Evolutionary conservation across 2,113 vertebrate species (phyloP), one percentile per base, ranked within the genome.

Genomic region (Paracanthobrama guichenoti): DNA sequence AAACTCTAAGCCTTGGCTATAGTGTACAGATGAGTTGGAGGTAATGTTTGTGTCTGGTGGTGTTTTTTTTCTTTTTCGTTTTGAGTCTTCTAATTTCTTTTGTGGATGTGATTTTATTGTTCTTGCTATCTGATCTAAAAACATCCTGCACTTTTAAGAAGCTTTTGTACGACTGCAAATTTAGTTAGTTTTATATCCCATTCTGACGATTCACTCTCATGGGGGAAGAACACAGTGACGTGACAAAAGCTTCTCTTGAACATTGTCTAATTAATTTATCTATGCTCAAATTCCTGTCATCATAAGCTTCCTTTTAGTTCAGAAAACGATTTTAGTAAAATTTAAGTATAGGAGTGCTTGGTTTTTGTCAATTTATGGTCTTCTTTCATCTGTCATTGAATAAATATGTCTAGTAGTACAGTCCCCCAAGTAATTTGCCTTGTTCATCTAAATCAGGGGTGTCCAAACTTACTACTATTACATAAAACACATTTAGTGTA

Each of bases 1-100:
- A 91, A 92, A 89, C 89, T 90, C 88, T 85, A 76, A 89, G 86
- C 86, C 87, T 89, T 90, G 86, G 88, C 88, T 93, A 83, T 86
- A 90, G 88, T 88, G 79, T 18, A 78, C 48, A 82, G 28, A 60
- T 53, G 64, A 87, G 44, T 28, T 69, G 62, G 24, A 59, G 62
- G 80, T 60, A 76, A 46, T 59, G 3, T 59, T 16, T 85, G 12
- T 86, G 24, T 74, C 66, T 76, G 31, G 8, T 69, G 69, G 2
- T 44, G 31, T 13, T n/a, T 77, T 39, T 60, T 77, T 39, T 60
- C n/a, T 69, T 57, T 62, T 66, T 4, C 7, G 6, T 60, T 39
- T 16, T 42, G 66, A 69, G 66, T 39, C 8, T 2, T 16, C 3
- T 67, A 0, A 8, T 64, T 72, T 50, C 14, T 55, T 55, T 24